Conservation (phyloP, 1,140 invertebrate genomes). For the Heterodera schachtii region DNA sequence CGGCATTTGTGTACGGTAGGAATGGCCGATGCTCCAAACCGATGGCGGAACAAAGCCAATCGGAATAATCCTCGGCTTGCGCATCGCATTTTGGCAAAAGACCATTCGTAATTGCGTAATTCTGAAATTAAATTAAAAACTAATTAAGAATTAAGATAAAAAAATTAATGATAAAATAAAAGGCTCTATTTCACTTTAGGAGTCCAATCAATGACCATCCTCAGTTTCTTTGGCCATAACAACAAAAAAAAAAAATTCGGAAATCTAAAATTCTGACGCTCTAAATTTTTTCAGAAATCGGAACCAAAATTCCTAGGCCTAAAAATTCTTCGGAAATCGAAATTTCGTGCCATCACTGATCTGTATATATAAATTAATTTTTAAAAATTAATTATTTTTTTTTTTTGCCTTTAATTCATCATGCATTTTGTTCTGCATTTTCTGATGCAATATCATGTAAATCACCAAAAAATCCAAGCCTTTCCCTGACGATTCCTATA, state of each 20-base stretch:
- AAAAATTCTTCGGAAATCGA: neutral
- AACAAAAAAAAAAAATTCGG: too few species aligned
- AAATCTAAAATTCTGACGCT: neutral
- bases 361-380: too few species aligned
- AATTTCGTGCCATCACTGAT: neutral
- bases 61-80: neutral
- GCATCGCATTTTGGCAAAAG: constrained; percentile 6
- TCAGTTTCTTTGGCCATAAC: too few species aligned
- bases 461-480: constrained; percentile 25
- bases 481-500: constrained; percentile 22
- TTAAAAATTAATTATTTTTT: too few species aligned
- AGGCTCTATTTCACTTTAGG: too few species aligned
- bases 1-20: constrained; percentile 25
- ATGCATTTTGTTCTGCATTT: constrained; percentile 17
- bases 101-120: constrained; percentile 4
- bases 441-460: constrained; percentile 25
- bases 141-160: too few species aligned
- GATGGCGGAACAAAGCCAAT: constrained; percentile 14
- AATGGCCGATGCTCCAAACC: constrained; percentile 16
- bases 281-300: too few species aligned
- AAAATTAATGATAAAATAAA: too few species aligned
- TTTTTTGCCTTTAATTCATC: constrained; percentile 19
- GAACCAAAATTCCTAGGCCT: too few species aligned
- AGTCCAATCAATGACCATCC: too few species aligned
- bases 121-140: neutral